Base-by-base conservation (phyloP, 92 coral and sea anemone species). In the Palythoa grandis region DNA sequence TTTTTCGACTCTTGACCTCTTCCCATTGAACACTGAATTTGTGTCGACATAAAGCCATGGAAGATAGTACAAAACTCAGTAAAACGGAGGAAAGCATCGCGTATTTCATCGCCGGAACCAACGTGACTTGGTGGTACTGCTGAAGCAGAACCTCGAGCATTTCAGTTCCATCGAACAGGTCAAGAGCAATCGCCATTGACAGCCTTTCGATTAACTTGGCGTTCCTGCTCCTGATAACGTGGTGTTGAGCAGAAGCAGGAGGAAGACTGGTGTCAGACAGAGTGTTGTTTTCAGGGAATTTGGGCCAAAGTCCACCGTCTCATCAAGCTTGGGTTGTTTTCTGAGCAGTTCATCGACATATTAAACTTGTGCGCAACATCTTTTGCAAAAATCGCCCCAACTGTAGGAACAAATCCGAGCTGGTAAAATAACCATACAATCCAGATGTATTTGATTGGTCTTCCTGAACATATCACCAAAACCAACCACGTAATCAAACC, bases 261-360 rank as follows among this genome's bases (percentile, higher is more conserved):
- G 90, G 1, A 91, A 83, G 3, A 68, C 88, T 10, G 98, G 98
- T 1, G 95, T 76, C 12, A 89, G 72, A 57, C 96, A 95, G 3
- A 93, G 86, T 2, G 92, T 90, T 24, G 86, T 87, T 88, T 92
- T 29, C 7, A 43, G 50, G 9, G 50, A 5, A 43, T 43, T 43
- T 5, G 96, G 96, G 19, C 97, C 96, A 80, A 86, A 90, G 43
- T 85, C 85, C 65, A 58, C 58, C 1, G 79, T 35, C 5, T 65
- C 86, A 16, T 77, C 84, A 24, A 93, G 87, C 38, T 75, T 87
- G 35, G 35, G 35, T 29, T 29, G 35, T 1, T 29, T 29, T 29
- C 35, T 29, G 35, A 29, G 35, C 35, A 29, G 35, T 0, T 29
- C 35, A 29, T 29, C 35, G 35, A 29, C 1, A 29, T 1, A 29